Percentiles rank a stretch among this genome's conserved stretches.
phyloP scores from a whole-genome alignment of 2,888 invertebrate genomes.

The Pedicia rivosa region DNA sequence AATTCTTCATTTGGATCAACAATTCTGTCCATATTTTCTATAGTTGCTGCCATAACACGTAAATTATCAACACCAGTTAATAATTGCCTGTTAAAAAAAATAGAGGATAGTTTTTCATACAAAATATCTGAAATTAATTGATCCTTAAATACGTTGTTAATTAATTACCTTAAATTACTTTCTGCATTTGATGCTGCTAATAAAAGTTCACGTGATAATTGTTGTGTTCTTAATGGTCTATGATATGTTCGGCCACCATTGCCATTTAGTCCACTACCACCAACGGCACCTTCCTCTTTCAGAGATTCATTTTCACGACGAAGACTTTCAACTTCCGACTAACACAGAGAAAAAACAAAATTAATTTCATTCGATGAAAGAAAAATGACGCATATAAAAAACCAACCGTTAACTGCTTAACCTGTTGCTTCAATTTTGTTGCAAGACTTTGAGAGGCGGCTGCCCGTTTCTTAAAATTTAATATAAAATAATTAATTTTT shows the following conservation, averaged over 20 bases:
- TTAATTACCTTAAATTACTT: conserved; percentile 40
- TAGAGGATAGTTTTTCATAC: conserved; percentile 5
- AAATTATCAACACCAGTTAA: conserved; percentile 49
- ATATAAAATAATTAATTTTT: conserved; percentile 3
- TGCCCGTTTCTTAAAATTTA: conserved; percentile 36
- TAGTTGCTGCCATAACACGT: conserved; percentile 42
- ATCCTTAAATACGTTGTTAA: not conserved
- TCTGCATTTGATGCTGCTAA: conserved; percentile 48
- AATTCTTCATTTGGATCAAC: conserved; percentile 24
- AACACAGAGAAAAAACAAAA: conserved; percentile 29
- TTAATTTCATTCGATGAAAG: too few species aligned
- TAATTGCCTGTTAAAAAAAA: conserved; percentile 36
- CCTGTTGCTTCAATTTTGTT: conserved; percentile 48
- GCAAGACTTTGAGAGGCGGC: conserved; percentile 44
- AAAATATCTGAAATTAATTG: conserved; percentile 1
- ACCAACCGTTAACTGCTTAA: conserved; percentile 53
- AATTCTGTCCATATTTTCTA: conserved; percentile 41
- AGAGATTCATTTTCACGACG: conserved; percentile 36
- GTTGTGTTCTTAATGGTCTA: conserved; percentile 32
- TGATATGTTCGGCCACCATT: conserved; percentile 15
- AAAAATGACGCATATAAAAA: conserved; percentile 29
- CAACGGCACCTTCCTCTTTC: conserved; percentile 33
- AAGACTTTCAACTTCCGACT: conserved; percentile 33
- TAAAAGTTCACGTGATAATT: conserved; percentile 41
- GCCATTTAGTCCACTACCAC: conserved; percentile 20